Evolutionary conservation across 2,888 invertebrate genomes (phyloP).

Genomic region (Phyto melanocephala): DNA sequence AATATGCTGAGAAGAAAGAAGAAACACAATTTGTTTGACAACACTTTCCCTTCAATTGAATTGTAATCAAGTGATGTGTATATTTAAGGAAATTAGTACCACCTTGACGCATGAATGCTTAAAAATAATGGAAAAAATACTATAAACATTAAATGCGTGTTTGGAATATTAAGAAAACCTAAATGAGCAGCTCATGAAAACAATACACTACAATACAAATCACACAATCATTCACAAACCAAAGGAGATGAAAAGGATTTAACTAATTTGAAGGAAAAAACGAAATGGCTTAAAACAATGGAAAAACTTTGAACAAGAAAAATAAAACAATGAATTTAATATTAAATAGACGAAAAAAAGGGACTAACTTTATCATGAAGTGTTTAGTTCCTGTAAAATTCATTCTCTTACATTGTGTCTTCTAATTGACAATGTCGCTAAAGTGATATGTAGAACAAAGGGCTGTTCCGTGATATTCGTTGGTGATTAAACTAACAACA

Average conservation of each 20-base stretch:
- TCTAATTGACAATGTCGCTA: conserved; percentile 29
- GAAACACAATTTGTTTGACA: conserved; percentile 5
- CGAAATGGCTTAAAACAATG: background rate
- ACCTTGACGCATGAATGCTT: conserved; percentile 76
- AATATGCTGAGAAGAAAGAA: background rate
- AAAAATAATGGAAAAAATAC: conserved; percentile 62
- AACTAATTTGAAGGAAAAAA: conserved; percentile 35
- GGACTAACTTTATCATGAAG: conserved; percentile 15
- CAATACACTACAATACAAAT: conserved; percentile 23
- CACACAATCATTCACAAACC: conserved; percentile 21
- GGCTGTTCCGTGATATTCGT: background rate
- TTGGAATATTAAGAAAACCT: conserved; percentile 41
- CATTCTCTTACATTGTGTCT: conserved; percentile 32
- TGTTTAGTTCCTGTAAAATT: conserved; percentile 27
- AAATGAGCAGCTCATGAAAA: background rate
- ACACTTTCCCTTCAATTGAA: conserved; percentile 43
- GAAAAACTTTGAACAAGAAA: conserved; percentile 44
- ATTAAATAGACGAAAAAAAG: background rate
- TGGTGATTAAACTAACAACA: background rate
- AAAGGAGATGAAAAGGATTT: conserved; percentile 54
- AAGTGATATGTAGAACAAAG: background rate
- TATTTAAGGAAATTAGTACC: conserved; percentile 74
- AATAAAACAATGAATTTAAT: conserved; percentile 17
- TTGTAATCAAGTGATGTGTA: conserved; percentile 60
- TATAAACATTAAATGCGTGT: conserved; percentile 52